Percentiles rank a stretch among this genome's conserved stretches.
These are phyloP conservation scores for Spatulosminthurus flaviceps DNA, from an alignment of 2,888 invertebrate genomes.

Conservation along the genomic window DNA sequence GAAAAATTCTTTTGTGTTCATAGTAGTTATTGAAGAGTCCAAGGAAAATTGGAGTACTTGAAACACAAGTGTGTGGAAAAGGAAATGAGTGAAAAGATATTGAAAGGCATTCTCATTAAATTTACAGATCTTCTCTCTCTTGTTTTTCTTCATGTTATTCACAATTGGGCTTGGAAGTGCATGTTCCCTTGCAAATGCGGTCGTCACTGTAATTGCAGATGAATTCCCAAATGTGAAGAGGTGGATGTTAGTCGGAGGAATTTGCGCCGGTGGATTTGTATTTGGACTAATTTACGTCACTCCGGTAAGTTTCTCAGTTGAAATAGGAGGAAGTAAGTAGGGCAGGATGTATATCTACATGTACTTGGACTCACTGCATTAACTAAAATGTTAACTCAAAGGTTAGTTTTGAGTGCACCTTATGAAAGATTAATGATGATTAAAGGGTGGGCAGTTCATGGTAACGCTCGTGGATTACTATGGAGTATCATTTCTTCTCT, in stretches of 20 bases:
- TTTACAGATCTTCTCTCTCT: constrained; percentile 69
- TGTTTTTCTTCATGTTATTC: constrained; percentile 72
- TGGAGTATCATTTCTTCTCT: constrained; percentile 73
- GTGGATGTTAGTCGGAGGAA: constrained; percentile 62
- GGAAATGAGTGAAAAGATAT: too few species aligned
- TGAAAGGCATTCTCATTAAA: constrained; percentile 17
- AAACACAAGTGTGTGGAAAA: too few species aligned
- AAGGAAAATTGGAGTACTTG: background rate
- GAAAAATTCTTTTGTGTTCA: background rate
- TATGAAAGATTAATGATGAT: too few species aligned
- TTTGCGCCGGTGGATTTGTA: constrained; percentile 63
- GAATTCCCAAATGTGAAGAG: constrained; percentile 67
- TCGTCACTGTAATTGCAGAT: constrained; percentile 67
- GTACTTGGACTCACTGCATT: too few species aligned
- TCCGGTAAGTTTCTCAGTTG: constrained; percentile 56
- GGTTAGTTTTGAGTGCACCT: too few species aligned
- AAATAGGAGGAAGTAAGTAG: too few species aligned
- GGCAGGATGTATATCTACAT: too few species aligned
- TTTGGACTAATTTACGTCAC: constrained; percentile 64
- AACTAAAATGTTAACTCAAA: too few species aligned
- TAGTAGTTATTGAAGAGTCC: too few species aligned
- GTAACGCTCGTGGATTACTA: constrained; percentile 73
- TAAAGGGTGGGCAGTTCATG: constrained; percentile 73
- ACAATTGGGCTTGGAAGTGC: constrained; percentile 71
- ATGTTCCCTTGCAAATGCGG: constrained; percentile 68